Evolutionary conservation across 2,888 invertebrate genomes (phyloP).

Genomic region (Dicycla oo): DNA sequence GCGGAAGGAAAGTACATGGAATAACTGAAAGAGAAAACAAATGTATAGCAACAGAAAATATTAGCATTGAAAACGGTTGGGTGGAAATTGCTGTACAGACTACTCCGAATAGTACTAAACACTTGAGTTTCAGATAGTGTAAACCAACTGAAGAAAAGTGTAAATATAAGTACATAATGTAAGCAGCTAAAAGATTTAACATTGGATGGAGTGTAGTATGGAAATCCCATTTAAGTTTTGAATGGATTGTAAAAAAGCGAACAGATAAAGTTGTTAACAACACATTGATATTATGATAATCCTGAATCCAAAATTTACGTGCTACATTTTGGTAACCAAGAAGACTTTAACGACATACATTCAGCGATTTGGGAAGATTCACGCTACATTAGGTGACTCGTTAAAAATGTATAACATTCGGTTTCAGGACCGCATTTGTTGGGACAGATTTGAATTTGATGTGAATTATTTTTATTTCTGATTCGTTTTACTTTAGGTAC

Average conservation of each 20-base stretch:
- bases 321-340: conserved; percentile 39
- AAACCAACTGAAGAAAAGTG: neutral
- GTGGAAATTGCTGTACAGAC: neutral
- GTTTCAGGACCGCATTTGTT: neutral
- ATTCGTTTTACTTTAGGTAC: neutral
- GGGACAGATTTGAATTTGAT: conserved; percentile 13
- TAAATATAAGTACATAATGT: neutral
- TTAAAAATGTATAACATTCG: conserved; percentile 30
- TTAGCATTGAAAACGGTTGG: neutral
- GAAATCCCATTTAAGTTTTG: neutral
- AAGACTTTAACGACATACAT: conserved; percentile 31
- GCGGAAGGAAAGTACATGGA: neutral
- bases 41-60: neutral
- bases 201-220: neutral
- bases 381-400: conserved; percentile 30
- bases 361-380: conserved; percentile 26
- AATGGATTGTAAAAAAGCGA: neutral
- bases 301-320: conserved; percentile 36
- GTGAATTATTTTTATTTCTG: neutral
- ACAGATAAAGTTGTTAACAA: conserved; percentile 6
- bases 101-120: neutral
- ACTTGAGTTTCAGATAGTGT: neutral
- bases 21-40: neutral
- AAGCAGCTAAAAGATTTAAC: neutral
- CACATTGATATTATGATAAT: conserved; percentile 34